A percentile compares a stretch with the other conserved stretches of the same genome.
These are phyloP conservation scores for Stegodyphus mimosarum DNA, from an alignment of 1,140 invertebrate species.

Conservation along the genomic window DNA sequence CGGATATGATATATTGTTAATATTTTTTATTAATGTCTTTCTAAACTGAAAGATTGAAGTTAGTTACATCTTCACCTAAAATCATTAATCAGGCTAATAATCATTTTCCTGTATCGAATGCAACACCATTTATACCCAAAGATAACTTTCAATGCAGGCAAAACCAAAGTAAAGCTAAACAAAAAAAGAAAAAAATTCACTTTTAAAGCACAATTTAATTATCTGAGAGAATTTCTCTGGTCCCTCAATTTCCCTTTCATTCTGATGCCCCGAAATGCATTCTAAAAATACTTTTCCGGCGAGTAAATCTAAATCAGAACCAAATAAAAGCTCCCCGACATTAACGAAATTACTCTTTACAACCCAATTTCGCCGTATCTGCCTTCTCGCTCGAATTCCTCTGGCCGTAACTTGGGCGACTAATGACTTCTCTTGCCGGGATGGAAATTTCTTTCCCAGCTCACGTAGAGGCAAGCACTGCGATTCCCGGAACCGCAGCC, in stretches of 20 bases:
- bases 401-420: constrained; percentile 35
- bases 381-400: constrained; percentile 16
- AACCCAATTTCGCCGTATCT: constrained; percentile 13
- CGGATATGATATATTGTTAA: no score
- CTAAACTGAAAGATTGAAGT: no score
- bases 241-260: background rate
- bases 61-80: no score
- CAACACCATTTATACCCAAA: no score
- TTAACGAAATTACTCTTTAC: constrained; percentile 50
- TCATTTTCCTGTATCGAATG: no score
- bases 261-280: background rate
- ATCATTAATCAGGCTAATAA: no score
- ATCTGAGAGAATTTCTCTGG: no score
- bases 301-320: constrained; percentile 36
- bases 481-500: background rate
- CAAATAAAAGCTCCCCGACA: constrained; percentile 29
- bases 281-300: background rate
- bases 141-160: no score
- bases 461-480: constrained; percentile 44
- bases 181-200: no score
- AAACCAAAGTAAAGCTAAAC: no score
- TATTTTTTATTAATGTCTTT: no score
- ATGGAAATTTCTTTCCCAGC: constrained; percentile 25
- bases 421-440: constrained; percentile 18
- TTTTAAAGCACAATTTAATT: no score